Conservation (phyloP, 2,113 vertebrate species). For the Dicaeum eximium region DNA sequence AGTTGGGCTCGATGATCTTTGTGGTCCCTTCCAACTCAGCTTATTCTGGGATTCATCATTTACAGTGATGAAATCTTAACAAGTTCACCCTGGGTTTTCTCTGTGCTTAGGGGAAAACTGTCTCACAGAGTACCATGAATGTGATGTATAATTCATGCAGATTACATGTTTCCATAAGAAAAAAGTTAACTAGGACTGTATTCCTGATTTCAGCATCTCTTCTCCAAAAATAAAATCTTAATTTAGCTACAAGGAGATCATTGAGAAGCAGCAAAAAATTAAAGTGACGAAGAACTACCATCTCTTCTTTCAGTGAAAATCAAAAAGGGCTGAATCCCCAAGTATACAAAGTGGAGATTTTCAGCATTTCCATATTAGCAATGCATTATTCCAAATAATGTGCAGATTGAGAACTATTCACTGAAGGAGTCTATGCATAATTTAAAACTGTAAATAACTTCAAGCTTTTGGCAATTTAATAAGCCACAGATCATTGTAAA, state of each 20-base stretch:
- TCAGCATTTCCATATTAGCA: not conserved
- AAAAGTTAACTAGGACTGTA: not conserved
- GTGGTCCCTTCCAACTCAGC: not conserved
- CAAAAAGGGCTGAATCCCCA: not conserved
- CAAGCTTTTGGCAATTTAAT: not conserved
- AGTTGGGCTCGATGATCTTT: fast-evolving
- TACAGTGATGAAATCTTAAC: not conserved
- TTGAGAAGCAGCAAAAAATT: not conserved
- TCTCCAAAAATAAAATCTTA: not conserved
- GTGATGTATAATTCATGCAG: not conserved
- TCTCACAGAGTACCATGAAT: not conserved
- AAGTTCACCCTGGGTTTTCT: not conserved
- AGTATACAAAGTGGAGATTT: not conserved
- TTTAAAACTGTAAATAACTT: not conserved
- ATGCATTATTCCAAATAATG: not conserved
- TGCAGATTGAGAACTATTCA: not conserved
- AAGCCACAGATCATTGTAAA: not conserved
- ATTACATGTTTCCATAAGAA: not conserved
- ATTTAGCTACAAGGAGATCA: not conserved
- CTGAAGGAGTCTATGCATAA: not conserved
- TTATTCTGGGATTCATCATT: not conserved
- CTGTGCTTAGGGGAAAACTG: not conserved
- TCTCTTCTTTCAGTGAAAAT: not conserved
- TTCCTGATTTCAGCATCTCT: not conserved
- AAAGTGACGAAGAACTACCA: not conserved